A percentile compares a stretch with the other conserved stretches of the same genome.
These are phyloP conservation scores for Amorpha juglandis DNA, from an alignment of 2,888 invertebrate species.

Conservation along the genomic window DNA sequence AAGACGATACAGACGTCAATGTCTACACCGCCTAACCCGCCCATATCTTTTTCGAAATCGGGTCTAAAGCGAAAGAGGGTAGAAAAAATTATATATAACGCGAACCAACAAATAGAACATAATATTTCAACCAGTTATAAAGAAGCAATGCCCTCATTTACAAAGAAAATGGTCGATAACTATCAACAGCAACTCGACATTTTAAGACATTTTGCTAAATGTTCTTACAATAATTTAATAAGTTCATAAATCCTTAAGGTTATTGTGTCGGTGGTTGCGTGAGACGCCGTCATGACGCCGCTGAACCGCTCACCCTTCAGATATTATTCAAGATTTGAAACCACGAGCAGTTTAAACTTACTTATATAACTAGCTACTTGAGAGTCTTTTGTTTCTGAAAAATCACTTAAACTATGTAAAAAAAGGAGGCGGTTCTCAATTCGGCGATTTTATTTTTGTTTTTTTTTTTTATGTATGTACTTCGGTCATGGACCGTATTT, in stretches of 20 bases:
- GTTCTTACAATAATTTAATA: conserved; percentile 7
- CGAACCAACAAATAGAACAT: not conserved
- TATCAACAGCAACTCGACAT: not conserved
- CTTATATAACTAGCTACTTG: not conserved
- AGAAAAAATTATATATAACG: too few relatives aligned
- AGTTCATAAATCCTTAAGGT: conserved; percentile 5
- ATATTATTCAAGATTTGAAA: not conserved
- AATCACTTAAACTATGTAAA: too few relatives aligned
- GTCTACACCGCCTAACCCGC: too few relatives aligned
- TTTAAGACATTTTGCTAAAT: conserved; percentile 10
- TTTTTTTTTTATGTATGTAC: too few relatives aligned
- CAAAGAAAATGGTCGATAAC: not conserved
- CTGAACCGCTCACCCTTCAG: not conserved
- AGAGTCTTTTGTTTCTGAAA: not conserved
- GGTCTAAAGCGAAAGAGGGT: too few relatives aligned
- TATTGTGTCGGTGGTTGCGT: conserved; percentile 2
- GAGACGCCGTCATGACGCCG: not conserved
- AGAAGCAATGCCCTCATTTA: conserved; percentile 1
- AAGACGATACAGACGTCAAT: too few relatives aligned
- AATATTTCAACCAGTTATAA: not conserved
- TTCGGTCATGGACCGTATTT: too few relatives aligned
- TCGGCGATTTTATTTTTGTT: too few relatives aligned
- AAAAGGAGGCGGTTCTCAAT: too few relatives aligned
- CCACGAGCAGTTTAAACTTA: not conserved
- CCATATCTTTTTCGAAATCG: too few relatives aligned